Base-by-base conservation (phyloP, 1,140 invertebrate species). In the Streblospio benedicti region DNA sequence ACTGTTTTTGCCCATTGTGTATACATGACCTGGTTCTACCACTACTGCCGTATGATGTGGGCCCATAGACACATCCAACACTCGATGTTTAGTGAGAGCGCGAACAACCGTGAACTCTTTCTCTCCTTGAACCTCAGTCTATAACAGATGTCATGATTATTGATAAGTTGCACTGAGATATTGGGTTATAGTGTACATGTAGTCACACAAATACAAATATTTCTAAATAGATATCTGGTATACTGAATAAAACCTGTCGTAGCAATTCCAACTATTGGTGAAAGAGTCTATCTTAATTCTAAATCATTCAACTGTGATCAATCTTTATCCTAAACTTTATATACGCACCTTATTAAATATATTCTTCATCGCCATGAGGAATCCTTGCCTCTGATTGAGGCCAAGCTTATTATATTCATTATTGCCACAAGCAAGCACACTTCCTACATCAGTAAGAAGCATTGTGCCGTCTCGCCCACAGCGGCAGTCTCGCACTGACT, bases 391-490 rank as follows among this genome's bases (percentile, higher is more conserved):
- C 55, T 78, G 78, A 61, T 81, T 80, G 14, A 88, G 76, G 27
- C 85, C 87, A 0, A 89, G 77, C 72, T 87, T 87, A 68, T 87
- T 88, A 67, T 83, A 75, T 33, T 79, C 73, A 70, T 89, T 89
- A 47, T 76, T 82, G 25, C 87, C 87, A 74, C 85, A 86, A 14
- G 82, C 84, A 45, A 83, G 81, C 27, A 88, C 65, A 28, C 78
- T 76, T n/a, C 85, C 86, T 57, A 80, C 79, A 56, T 82, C 77
- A 18, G 85, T 85, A 2, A 88, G 73, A n/a, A 87, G 76, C 55
- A 85, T 82, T 0, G 84, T 85, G 5, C 81, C 82, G 69, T 88
- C 83, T 0, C 77, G 76, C 2, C 86, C 86, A 69, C 85, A 86
- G 67, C 78, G 76, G 0, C 86, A 81, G 31, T 80, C 80, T 14